Conservation (phyloP, 2,888 invertebrate species). For the Pristionchus arcanus region DNA sequence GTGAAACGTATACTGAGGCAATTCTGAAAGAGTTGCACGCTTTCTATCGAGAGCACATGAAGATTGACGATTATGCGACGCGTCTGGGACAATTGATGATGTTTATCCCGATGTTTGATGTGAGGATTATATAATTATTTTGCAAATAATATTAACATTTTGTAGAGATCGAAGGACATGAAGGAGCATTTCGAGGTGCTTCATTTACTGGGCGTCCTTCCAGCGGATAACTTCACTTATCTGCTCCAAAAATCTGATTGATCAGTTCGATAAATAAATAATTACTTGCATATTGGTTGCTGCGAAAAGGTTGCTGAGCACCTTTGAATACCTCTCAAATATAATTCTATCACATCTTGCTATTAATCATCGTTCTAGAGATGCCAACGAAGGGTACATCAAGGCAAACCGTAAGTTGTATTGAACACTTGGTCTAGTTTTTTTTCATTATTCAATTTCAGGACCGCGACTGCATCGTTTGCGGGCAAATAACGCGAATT, state of each 20-base stretch:
- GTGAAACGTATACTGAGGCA: neutral
- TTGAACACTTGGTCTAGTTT: neutral
- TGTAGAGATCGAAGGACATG: constrained; percentile 1
- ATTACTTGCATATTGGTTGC: neutral
- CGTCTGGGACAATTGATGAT: constrained; percentile 21
- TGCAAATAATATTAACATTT: neutral
- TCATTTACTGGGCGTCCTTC: neutral
- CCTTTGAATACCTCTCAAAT: neutral
- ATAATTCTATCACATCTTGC: neutral
- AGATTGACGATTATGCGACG: neutral
- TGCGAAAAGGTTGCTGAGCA: neutral
- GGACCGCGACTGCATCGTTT: neutral
- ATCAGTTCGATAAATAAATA: neutral
- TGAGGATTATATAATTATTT: neutral
- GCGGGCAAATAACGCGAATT: neutral
- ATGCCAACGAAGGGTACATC: neutral
- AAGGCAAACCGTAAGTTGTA: neutral
- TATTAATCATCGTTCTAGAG: neutral
- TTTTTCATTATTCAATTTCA: neutral
- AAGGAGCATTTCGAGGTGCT: constrained; percentile 31
- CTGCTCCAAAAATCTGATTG: neutral
- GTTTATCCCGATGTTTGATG: neutral
- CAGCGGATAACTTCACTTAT: neutral
- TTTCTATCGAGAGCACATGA: neutral
- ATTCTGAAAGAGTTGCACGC: constrained; percentile 25